Evolutionary conservation across 2,113 vertebrate species (phyloP).

Genomic region (Reinhardtius hippoglossoides): DNA sequence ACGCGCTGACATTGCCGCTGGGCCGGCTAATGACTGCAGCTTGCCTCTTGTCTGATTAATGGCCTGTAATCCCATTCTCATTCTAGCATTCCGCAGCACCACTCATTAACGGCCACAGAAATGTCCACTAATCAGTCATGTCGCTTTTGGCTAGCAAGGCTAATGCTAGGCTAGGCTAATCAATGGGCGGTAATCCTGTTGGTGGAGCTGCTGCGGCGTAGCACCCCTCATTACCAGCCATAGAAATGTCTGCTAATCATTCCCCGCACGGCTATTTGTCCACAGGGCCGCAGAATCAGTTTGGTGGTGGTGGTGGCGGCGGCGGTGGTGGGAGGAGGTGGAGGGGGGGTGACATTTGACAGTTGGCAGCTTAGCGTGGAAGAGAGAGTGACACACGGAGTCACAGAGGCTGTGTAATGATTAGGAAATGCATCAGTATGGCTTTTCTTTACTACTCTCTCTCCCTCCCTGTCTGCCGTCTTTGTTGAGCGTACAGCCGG

Average conservation of each 20-base stretch:
- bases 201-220: slow-evolving; percentile 60
- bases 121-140: slow-evolving; percentile 74
- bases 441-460: slow-evolving; percentile 12
- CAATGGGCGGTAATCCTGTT: slow-evolving; percentile 79
- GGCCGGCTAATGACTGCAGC: slow-evolving; percentile 66
- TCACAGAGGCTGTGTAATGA: slow-evolving; percentile 57
- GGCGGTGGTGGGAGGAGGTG: background rate
- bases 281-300: slow-evolving; percentile 64
- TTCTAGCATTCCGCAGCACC: slow-evolving; percentile 58
- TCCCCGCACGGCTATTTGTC: slow-evolving; percentile 76
- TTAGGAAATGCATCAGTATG: slow-evolving; percentile 67
- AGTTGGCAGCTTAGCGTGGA: slow-evolving; percentile 39
- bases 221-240: slow-evolving; percentile 77
- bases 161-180: slow-evolving; percentile 73
- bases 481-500: background rate
- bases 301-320: background rate
- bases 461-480: slow-evolving; percentile 1
- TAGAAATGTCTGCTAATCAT: slow-evolving; percentile 80
- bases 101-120: slow-evolving; percentile 81
- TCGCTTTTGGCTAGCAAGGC: slow-evolving; percentile 60
- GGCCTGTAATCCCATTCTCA: slow-evolving; percentile 79
- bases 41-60: slow-evolving; percentile 77
- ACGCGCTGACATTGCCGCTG: slow-evolving; percentile 56
- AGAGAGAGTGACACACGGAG: slow-evolving; percentile 59
- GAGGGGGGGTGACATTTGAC: slow-evolving; percentile 49